Base-by-base conservation (phyloP, 2,113 vertebrate genomes). In the western clawed frog (Xenopus tropicalis) region DNA sequence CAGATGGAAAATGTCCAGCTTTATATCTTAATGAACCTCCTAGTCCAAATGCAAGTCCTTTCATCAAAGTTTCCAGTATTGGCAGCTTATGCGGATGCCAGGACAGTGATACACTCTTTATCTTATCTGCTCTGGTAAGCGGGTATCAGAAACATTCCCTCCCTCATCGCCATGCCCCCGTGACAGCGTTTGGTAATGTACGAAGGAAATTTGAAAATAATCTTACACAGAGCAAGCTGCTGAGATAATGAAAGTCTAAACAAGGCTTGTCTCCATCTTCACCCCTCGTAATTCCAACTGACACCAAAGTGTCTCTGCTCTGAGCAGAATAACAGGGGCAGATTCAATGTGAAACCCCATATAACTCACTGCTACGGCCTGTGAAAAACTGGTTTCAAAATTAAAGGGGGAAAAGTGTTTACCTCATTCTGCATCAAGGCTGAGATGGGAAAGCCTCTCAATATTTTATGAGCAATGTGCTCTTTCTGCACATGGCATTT, bases 41-140 rank as follows among this genome's bases (percentile, higher is more conserved):
- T 91, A 90, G 87, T 87, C 88, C 91, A 92, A 94, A 91, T 79
- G 87, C 78, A 90, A 37, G 85, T 88, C 84, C 84, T 93, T 93
- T 91, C 91, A 92, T 93, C 89, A 91, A 88, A 91, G 85, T 88
- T 92, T 92, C 89, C 90, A 93, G 81, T 81, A 84, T 77, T 74
- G 84, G 81, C 84, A 84, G 82, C 79, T 80, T 83, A 81, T 24
- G 58, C 77, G 80, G 83, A 89, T 90, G 84, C 86, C 91, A 84
- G 82, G 86, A 85, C 83, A 87, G 85, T 13, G 54, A 87, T 74
- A 87, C 85, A 82, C 83, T 85, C 78, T 75, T 89, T 81, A 86
- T 86, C 86, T 87, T 84, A 86, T 89, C 86, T 83, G 57, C 68
- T 71, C 85, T 82, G 82, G 85, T 83, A 86, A 86, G 72, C 80